Percentiles rank a stretch among this genome's conserved stretches.
Conservation (phyloP, 2,888 invertebrate genomes). For the Sipha maydis region DNA sequence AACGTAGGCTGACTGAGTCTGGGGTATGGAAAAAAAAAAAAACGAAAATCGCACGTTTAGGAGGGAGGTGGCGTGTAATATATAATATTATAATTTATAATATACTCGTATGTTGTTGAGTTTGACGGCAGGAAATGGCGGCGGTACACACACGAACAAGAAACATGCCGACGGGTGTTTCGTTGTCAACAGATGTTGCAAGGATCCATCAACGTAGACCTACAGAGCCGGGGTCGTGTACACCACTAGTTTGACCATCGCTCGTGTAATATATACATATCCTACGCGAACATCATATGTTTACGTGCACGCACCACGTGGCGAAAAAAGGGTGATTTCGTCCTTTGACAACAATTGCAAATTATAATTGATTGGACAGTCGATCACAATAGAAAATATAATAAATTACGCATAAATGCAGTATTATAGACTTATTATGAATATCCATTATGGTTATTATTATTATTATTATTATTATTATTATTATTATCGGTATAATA, state of each 20-base stretch:
- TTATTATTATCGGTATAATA: too few relatives aligned
- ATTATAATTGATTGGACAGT: constrained; percentile 44
- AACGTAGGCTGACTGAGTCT: neutral
- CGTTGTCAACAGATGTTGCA: constrained; percentile 57
- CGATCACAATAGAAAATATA: neutral
- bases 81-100: neutral
- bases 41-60: neutral
- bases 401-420: neutral
- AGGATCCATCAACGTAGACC: constrained; percentile 49
- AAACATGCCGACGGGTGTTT: neutral
- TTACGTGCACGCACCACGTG: neutral
- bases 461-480: too few relatives aligned
- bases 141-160: neutral
- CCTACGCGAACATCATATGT: neutral
- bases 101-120: neutral
- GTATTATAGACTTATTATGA: too few relatives aligned
- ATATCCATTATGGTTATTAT: too few relatives aligned
- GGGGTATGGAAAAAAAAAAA: neutral
- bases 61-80: neutral
- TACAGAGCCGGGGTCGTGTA: neutral
- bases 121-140: constrained; percentile 3
- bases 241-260: constrained; percentile 12
- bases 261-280: neutral
- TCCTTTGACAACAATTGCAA: constrained; percentile 47
- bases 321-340: neutral